Evolutionary conservation across 2,797 vertebrate species (phyloP), one percentile per base, ranked within the genome.

Genomic region (Gadopsis marmoratus): DNA sequence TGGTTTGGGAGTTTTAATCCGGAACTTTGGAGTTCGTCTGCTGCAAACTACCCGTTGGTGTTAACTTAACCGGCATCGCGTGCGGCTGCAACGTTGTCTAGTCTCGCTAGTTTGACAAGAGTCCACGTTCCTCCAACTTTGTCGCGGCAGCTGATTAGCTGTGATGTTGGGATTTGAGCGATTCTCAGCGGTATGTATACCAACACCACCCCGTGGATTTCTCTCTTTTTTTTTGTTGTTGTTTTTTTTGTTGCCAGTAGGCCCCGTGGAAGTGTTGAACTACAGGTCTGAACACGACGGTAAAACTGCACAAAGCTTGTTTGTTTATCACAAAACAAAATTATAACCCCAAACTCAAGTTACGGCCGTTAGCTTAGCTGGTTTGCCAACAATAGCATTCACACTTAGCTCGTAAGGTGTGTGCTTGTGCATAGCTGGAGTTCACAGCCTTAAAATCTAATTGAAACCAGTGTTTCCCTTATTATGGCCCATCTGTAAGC

Each of bases 121-220:
- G 78, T 79, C 83, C 77, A 75, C 62, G 39, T 70, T 79, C 56
- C 68, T 58, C 43, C 65, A 87, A 89, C 86, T 93, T 90, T 79
- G 54, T 72, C 35, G 26, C 64, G 69, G 74, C 62, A 58, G 83
- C 74, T 72, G 72, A 65, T 67, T 43, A 82, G 75, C 67, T 60
- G 61, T 35, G 81, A 78, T 88, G 81, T 79, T 78, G 77, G 79
- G 83, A 66, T 85, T 74, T 76, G 79, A 87, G 76, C 76, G 65
- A 35, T 79, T 91, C 74, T 82, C 71, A 39, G 66, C 79, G 88
- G 91, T 78, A 79, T 86, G 82, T 89, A 66, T 50, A 71, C 59
- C 86, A 87, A 82, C 84, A 85, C 73, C 72, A 87, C 83, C 83
- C 86, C 89, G 91, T 67, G 93, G 89, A 91, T 92, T 81, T 26